These are phyloP conservation scores for Lochmaea crataegi DNA, from an alignment of 2,888 invertebrate genomes.

Conservation along the genomic window DNA sequence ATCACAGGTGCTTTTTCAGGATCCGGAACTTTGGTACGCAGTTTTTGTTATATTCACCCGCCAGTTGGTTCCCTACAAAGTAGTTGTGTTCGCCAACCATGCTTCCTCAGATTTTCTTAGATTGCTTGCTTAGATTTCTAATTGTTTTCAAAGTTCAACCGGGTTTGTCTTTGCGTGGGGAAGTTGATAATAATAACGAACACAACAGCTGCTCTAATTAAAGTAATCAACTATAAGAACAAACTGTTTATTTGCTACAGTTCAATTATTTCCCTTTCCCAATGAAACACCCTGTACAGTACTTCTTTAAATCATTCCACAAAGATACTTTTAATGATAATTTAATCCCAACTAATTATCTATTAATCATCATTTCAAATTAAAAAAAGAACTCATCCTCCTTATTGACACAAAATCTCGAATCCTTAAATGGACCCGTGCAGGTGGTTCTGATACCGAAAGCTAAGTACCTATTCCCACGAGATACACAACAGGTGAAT, in stretches of 20 bases:
- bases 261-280: no score
- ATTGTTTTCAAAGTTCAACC: conserved; percentile 34
- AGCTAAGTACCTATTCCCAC: conserved; percentile 44
- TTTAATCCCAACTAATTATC: background rate
- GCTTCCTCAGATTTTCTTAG: conserved; percentile 62
- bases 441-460: conserved; percentile 22
- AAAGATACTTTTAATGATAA: background rate
- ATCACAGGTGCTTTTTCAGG: conserved; percentile 58
- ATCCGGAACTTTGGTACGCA: conserved; percentile 62
- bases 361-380: background rate
- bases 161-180: conserved; percentile 15
- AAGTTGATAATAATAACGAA: conserved; percentile 17
- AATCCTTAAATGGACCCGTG: conserved; percentile 20
- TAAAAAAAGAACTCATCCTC: background rate
- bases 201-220: conserved; percentile 8
- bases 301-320: background rate
- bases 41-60: conserved; percentile 48
- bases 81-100: conserved; percentile 57
- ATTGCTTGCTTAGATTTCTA: conserved; percentile 53
- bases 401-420: conserved; percentile 13
- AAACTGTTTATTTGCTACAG: background rate
- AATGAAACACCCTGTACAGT: background rate
- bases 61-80: conserved; percentile 53
- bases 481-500: conserved; percentile 51
- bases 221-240: background rate